Evolutionary conservation across 1,140 invertebrate genomes (phyloP), one percentile per base, ranked within the genome.

Genomic region (Drosophila teissieri): DNA sequence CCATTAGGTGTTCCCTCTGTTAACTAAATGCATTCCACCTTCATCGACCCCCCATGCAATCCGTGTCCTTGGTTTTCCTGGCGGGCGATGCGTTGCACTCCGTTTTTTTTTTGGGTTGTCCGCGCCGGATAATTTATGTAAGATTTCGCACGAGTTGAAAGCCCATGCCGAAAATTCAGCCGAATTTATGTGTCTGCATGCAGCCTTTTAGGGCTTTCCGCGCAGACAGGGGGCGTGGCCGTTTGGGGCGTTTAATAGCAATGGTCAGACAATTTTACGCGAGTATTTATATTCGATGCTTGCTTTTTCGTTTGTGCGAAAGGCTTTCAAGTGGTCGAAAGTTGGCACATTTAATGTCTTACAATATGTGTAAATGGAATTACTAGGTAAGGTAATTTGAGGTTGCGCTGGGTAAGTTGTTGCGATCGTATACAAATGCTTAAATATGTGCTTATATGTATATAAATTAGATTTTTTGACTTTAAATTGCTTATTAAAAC

Each of bases 111-210:
- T 54, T 34, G 15, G 31, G 17, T 34, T 79, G 68, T 79, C 68
- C 31, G 56, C 62, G 49, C 73, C 53, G 52, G 42, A 14, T 69
- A 82, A 78, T 83, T 78, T 75, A 83, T 82, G 54, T 69, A 65
- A 83, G 69, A 78, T 78, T 74, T 80, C 39, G 77, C 77, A 70
- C 55, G 51, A 55, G 42, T 40, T 27, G 39, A 52, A 24, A 40
- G 19, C 64, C 46, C 37, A 68, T 42, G 67, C 42, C 22, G 22
- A 51, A 15, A 40, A 56, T 24, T 65, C 34, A 2, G 31, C 1
- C 39, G 34, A 67, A 76, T 76, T 76, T 76, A 76, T 76, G 73
- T 67, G 73, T 67, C 73, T 74, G 72, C 39, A 49, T 17, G 52
- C 45, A 51, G 31, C 45, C 60, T 72, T 72, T 72, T 57, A 70